phyloP scores from a whole-genome alignment of 2,797 vertebrate species.

The Acanthornis magna region DNA sequence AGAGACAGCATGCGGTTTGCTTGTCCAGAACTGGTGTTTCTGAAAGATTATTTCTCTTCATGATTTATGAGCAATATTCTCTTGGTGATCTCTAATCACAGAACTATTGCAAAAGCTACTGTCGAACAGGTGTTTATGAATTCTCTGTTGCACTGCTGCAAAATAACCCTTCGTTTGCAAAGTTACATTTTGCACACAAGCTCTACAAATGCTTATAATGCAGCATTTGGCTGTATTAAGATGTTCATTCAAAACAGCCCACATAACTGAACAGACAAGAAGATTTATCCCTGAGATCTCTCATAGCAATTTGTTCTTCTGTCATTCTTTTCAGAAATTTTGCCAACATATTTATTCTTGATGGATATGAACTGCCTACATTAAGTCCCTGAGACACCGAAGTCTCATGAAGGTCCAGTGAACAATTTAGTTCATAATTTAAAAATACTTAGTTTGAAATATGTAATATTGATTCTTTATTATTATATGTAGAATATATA shows the following conservation, averaged over 20 bases:
- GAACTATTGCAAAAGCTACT: not conserved
- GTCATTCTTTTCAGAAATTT: not conserved
- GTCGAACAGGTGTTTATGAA: not conserved
- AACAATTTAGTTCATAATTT: not conserved
- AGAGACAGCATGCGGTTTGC: not conserved
- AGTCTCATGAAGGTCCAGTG: not conserved
- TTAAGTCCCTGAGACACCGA: not conserved
- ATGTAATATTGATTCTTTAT: not conserved
- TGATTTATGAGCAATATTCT: not conserved
- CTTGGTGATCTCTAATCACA: not conserved
- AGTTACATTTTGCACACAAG: not conserved
- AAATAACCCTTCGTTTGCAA: not conserved
- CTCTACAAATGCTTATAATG: not conserved
- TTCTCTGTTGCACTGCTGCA: not conserved
- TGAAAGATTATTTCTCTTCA: not conserved
- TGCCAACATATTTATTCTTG: not conserved
- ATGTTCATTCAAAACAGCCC: not conserved
- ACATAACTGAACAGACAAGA: not conserved
- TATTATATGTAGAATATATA: not conserved
- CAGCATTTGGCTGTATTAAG: not conserved
- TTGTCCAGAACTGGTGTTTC: not conserved
- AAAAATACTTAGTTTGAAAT: not conserved
- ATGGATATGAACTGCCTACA: not conserved
- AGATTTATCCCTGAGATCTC: not conserved
- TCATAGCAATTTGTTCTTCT: not conserved